Percentiles rank a stretch among this genome's conserved stretches.
Evolutionary conservation across 2,113 vertebrate genomes (phyloP).

Genomic region (Xyrauchen texanus): DNA sequence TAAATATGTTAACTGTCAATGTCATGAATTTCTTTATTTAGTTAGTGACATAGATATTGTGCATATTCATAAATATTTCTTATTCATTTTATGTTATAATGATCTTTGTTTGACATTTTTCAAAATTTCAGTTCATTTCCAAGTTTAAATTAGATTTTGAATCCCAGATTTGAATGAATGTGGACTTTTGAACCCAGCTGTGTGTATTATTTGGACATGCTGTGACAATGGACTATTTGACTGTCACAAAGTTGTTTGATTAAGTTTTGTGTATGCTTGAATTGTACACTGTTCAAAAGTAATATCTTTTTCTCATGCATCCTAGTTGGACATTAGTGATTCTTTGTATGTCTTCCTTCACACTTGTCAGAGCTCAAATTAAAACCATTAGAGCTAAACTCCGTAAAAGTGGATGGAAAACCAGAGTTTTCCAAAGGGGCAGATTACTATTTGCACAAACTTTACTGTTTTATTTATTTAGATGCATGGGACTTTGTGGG

Average conservation of each 20-base stretch:
- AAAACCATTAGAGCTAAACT: slow-evolving; percentile 70
- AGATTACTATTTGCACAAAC: slow-evolving; percentile 61
- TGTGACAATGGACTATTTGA: not conserved
- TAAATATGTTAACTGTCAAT: too few relatives aligned
- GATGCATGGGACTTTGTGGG: slow-evolving; percentile 63
- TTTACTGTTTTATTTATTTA: slow-evolving; percentile 44
- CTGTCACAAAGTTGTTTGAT: not conserved
- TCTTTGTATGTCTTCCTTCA: slow-evolving; percentile 58
- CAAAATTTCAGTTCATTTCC: too few relatives aligned
- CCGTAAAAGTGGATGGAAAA: slow-evolving; percentile 69
- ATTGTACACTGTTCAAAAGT: not conserved
- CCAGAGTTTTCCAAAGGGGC: slow-evolving; percentile 60
- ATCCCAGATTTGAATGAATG: too few relatives aligned
- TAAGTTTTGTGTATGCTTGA: not conserved
- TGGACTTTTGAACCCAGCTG: too few relatives aligned
- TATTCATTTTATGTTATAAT: too few relatives aligned
- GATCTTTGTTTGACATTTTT: too few relatives aligned
- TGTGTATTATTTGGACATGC: not conserved
- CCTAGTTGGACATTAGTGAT: slow-evolving; percentile 28
- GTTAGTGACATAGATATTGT: too few relatives aligned
- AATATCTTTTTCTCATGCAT: slow-evolving; percentile 18
- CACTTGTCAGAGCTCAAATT: slow-evolving; percentile 67
- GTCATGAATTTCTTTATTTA: too few relatives aligned
- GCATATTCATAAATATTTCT: too few relatives aligned
- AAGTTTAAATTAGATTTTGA: too few relatives aligned